Conservation (phyloP, 1,140 invertebrate genomes). For the Drosophila pseudoananassae region DNA sequence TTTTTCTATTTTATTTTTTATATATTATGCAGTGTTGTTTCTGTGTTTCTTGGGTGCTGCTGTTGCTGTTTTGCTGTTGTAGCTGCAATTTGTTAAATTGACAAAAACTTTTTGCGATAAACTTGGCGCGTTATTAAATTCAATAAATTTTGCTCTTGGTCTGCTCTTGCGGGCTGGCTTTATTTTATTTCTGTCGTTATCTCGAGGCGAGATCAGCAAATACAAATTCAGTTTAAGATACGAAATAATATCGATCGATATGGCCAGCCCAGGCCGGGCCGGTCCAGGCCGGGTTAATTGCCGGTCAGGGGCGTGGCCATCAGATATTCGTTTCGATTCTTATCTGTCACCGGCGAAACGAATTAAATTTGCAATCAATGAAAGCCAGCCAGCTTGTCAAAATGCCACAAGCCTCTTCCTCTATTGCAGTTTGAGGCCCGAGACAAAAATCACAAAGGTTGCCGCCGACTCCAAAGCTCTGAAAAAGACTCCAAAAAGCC, state of each 20-base stretch:
- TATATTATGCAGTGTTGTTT: not conserved
- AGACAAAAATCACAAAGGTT: conserved; percentile 29
- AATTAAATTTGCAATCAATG: conserved; percentile 69
- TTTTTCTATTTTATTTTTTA: conserved; percentile 13
- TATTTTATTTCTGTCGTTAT: conserved; percentile 37
- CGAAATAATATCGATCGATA: conserved; percentile 52
- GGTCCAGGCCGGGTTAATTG: conserved; percentile 34
- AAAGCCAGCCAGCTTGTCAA: conserved; percentile 68
- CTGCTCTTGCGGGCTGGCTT: conserved; percentile 6
- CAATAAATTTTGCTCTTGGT: conserved; percentile 68
- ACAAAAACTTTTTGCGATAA: conserved; percentile 79
- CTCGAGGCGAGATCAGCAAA: conserved; percentile 64
- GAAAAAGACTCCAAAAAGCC: not conserved
- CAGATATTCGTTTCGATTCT: conserved; percentile 36
- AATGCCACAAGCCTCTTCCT: conserved; percentile 45
- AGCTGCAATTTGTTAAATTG: conserved; percentile 78
- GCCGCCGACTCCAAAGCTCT: conserved; percentile 28
- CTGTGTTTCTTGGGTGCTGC: conserved; percentile 1
- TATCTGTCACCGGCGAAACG: conserved; percentile 45
- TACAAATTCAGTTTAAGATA: conserved; percentile 82
- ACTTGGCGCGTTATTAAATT: conserved; percentile 82
- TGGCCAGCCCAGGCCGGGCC: conserved; percentile 1
- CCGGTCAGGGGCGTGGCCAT: conserved; percentile 37
- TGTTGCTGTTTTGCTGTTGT: conserved; percentile 36
- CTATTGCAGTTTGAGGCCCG: conserved; percentile 18